phyloP scores from a whole-genome alignment of 2,797 vertebrate species.

The Streptopelia turtur region DNA sequence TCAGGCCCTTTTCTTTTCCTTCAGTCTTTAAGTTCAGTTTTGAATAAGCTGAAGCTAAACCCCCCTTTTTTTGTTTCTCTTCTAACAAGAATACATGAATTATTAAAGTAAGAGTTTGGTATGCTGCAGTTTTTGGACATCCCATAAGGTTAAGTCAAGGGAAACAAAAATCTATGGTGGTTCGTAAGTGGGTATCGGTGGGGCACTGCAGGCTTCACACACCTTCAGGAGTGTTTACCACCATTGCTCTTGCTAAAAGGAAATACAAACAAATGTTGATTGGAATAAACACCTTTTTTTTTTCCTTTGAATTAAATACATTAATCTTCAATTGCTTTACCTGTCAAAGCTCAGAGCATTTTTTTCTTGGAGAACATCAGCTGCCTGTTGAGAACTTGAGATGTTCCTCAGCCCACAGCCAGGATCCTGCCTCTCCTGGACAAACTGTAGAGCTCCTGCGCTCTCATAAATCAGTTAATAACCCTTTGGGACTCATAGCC shows the following conservation, averaged over 20 bases:
- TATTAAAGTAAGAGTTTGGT: not conserved
- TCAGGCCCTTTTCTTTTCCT: not conserved
- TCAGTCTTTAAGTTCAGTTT: not conserved
- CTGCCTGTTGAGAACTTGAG: not conserved
- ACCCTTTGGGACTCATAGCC: not conserved
- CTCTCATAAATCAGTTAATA: rapidly evolving
- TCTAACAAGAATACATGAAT: not conserved
- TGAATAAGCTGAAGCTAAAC: not conserved
- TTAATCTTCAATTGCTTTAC: not conserved
- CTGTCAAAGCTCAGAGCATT: not conserved
- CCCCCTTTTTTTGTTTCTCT: not conserved
- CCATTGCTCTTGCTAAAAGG: not conserved
- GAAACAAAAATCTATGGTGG: not conserved
- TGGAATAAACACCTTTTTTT: not conserved
- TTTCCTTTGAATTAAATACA: not conserved
- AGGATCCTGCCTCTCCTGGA: not conserved
- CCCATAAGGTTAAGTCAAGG: not conserved
- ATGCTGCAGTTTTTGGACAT: not conserved
- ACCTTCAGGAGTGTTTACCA: not conserved
- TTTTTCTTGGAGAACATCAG: conserved; percentile 2
- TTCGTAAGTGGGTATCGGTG: not conserved
- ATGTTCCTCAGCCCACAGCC: not conserved
- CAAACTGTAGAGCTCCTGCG: not conserved
- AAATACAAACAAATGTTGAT: not conserved
- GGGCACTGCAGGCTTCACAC: not conserved